Evolutionary conservation across 2,113 vertebrate species (phyloP).

Genomic region (Lampris megalopsis): DNA sequence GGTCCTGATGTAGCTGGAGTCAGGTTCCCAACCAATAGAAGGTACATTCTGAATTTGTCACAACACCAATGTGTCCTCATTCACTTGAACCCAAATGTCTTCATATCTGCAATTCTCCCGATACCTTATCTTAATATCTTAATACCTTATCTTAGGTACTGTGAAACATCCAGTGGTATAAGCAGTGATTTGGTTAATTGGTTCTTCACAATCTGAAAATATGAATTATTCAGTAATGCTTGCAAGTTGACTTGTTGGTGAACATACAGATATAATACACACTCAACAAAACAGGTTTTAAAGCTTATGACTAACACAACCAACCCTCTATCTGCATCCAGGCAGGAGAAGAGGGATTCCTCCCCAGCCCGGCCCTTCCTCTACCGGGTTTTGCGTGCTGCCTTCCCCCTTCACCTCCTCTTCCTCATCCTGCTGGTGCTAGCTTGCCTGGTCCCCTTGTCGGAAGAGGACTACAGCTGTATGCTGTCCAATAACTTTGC

Average conservation of each 20-base stretch:
- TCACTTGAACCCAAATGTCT: too few species aligned
- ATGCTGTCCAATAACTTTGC: conserved; percentile 92
- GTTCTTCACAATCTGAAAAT: too few species aligned
- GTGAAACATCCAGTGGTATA: too few species aligned
- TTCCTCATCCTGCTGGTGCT: conserved; percentile 88
- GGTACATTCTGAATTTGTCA: conserved; percentile 35
- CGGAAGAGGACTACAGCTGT: conserved; percentile 89
- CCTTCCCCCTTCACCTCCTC: conserved; percentile 89
- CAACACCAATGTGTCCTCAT: neutral
- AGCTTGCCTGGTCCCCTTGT: conserved; percentile 86
- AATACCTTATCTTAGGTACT: too few species aligned
- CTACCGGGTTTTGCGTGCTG: conserved; percentile 84
- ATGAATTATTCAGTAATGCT: too few species aligned
- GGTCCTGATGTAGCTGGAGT: conserved; percentile 13
- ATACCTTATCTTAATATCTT: too few species aligned
- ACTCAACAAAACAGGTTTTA: too few species aligned
- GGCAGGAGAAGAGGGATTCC: conserved; percentile 41
- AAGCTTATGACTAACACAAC: too few species aligned
- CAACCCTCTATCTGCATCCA: neutral
- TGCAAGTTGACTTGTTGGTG: too few species aligned
- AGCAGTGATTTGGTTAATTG: too few species aligned
- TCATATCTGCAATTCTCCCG: too few species aligned
- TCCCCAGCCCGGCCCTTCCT: conserved; percentile 81
- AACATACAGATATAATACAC: too few species aligned
- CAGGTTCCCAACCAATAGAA: conserved; percentile 3